Percentiles rank a stretch among this genome's conserved stretches.
Conservation (phyloP, 2,113 vertebrate genomes). For the Tiliqua scincoides region DNA sequence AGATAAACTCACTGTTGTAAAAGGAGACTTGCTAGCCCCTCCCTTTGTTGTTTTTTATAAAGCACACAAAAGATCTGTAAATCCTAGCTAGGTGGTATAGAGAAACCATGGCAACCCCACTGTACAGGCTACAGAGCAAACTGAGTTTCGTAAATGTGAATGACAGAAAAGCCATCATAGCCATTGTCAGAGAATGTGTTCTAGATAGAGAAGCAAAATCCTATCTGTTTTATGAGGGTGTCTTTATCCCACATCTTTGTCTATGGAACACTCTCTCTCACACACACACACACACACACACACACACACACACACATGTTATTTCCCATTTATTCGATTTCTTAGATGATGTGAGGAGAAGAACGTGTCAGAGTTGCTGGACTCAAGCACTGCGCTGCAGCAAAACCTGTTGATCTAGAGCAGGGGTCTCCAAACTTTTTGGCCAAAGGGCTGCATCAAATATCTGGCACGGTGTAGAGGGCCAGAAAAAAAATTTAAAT, state of each 20-base stretch:
- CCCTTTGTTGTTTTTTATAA: not conserved
- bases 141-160: slow-evolving; percentile 24
- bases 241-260: not conserved
- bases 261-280: not conserved
- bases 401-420: not conserved
- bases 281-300: not conserved
- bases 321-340: slow-evolving; percentile 1
- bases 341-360: not conserved
- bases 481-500: too few relatives aligned
- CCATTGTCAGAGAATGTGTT: not conserved
- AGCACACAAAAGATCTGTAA: slow-evolving; percentile 3
- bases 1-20: slow-evolving; percentile 5
- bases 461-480: too few relatives aligned
- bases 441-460: too few relatives aligned
- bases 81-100: slow-evolving; percentile 7
- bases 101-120: not conserved
- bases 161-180: not conserved
- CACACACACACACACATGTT: not conserved
- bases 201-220: slow-evolving; percentile 16
- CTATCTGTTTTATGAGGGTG: not conserved
- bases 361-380: not conserved
- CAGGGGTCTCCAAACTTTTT: too few relatives aligned
- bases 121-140: not conserved
- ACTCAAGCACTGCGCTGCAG: not conserved
- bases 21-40: not conserved